These are phyloP conservation scores for Karalla daura DNA, from an alignment of 2,797 vertebrate species.

Conservation along the genomic window DNA sequence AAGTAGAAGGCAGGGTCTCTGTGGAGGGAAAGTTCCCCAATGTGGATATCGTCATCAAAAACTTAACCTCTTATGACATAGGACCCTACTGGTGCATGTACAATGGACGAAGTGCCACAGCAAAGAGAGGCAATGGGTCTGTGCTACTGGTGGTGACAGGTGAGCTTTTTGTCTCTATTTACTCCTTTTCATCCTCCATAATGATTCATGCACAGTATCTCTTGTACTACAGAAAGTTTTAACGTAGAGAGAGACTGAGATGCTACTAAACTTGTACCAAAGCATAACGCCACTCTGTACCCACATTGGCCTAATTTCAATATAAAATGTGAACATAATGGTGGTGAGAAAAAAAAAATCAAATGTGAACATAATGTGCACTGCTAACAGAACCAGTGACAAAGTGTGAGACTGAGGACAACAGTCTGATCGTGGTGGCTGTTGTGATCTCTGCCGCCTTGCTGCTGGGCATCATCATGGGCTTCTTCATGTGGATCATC, in stretches of 20 bases:
- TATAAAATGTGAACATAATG: neutral
- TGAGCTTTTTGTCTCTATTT: constrained; percentile 18
- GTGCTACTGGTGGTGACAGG: constrained; percentile 68
- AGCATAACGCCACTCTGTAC: no score
- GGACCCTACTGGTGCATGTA: constrained; percentile 67
- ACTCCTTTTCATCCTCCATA: neutral
- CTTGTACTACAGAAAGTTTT: no score
- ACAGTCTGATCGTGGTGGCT: constrained; percentile 15
- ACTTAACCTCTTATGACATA: constrained; percentile 61
- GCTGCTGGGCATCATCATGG: constrained; percentile 26
- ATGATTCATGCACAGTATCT: no score
- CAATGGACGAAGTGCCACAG: fast-evolving
- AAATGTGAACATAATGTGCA: neutral
- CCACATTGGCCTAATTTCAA: no score
- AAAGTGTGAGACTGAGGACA: neutral
- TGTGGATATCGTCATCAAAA: constrained; percentile 50
- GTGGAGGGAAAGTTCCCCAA: fast-evolving
- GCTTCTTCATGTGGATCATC: constrained; percentile 25
- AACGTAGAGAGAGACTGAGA: no score
- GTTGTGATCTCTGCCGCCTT: constrained; percentile 17
- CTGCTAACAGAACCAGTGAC: neutral
- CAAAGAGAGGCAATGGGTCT: fast-evolving
- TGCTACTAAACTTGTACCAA: no score
- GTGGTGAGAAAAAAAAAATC: neutral
- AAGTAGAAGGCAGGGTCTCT: neutral